Percentiles rank a stretch among this genome's conserved stretches.
Evolutionary conservation across 2,113 vertebrate genomes (phyloP).

Genomic region (Picathartes gymnocephalus): DNA sequence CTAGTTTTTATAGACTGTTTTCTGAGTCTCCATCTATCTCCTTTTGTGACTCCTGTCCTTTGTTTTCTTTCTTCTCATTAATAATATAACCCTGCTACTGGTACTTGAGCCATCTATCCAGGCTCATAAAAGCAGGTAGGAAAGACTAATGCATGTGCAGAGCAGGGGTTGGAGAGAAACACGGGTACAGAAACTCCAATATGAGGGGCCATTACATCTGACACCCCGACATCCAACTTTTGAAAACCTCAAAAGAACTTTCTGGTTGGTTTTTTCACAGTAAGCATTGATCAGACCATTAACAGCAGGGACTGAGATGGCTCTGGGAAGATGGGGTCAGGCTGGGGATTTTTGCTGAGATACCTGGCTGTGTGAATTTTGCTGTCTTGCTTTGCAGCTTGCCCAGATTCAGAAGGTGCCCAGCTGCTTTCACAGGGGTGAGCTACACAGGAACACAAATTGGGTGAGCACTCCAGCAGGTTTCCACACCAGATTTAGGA

Average conservation of each 20-base stretch:
- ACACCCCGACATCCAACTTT: fast-evolving
- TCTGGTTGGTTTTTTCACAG: background rate
- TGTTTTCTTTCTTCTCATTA: background rate
- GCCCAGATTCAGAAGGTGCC: background rate
- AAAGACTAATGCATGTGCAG: background rate
- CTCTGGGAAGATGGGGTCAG: background rate
- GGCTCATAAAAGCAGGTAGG: background rate
- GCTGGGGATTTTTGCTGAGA: background rate
- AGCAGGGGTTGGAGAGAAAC: background rate
- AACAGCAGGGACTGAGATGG: background rate
- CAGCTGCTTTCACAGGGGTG: background rate
- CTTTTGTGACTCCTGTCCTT: background rate
- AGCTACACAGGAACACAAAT: background rate
- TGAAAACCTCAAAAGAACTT: background rate
- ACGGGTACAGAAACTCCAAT: background rate
- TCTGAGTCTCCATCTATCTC: background rate
- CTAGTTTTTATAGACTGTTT: background rate
- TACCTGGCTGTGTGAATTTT: background rate
- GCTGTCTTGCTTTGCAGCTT: background rate
- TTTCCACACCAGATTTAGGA: background rate
- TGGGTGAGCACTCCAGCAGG: background rate
- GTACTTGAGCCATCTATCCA: background rate
- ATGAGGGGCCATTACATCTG: background rate
- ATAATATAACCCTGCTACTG: background rate
- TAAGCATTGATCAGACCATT: background rate